Conservation (phyloP, 2,797 vertebrate species). For the Myripristis jacobus region DNA sequence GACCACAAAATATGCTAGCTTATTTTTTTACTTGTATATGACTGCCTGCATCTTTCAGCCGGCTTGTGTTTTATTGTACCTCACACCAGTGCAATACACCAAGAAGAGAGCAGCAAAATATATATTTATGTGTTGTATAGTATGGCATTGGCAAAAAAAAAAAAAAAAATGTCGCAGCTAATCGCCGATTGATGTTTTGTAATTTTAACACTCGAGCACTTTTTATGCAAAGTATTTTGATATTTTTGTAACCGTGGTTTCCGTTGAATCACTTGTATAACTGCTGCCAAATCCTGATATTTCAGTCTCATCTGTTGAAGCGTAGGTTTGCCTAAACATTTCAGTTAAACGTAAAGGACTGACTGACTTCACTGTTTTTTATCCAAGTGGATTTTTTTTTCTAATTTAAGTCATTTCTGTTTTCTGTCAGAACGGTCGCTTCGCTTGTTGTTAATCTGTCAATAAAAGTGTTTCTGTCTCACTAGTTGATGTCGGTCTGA, state of each 20-base stretch:
- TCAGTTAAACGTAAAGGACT: constrained; percentile 23
- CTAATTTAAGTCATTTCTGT: constrained; percentile 42
- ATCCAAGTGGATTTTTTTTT: constrained; percentile 18
- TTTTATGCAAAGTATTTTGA: constrained; percentile 84
- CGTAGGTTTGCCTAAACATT: constrained; percentile 43
- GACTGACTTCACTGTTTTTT: constrained; percentile 10
- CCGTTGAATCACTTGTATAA: constrained; percentile 40
- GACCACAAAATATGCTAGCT: constrained; percentile 36
- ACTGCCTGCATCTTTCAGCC: constrained; percentile 28
- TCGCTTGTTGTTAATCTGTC: constrained; percentile 64
- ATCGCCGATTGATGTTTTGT: constrained; percentile 73
- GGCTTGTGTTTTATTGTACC: constrained; percentile 60
- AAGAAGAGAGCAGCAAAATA: constrained; percentile 43
- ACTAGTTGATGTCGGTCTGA: background rate
- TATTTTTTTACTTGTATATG: constrained; percentile 32
- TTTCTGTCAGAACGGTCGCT: constrained; percentile 21
- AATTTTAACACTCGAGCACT: constrained; percentile 85
- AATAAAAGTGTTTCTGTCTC: constrained; percentile 68
- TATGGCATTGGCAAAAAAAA: constrained; percentile 52
- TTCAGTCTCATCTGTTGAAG: constrained; percentile 46
- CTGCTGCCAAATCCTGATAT: constrained; percentile 56
- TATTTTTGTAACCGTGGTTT: constrained; percentile 82
- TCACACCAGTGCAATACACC: constrained; percentile 78
- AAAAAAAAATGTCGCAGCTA: constrained; percentile 58
- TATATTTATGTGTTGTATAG: constrained; percentile 18